Percentiles rank a stretch among this genome's conserved stretches.
Evolutionary conservation across 2,888 invertebrate species (phyloP).

Genomic region (Cepaea hortensis): DNA sequence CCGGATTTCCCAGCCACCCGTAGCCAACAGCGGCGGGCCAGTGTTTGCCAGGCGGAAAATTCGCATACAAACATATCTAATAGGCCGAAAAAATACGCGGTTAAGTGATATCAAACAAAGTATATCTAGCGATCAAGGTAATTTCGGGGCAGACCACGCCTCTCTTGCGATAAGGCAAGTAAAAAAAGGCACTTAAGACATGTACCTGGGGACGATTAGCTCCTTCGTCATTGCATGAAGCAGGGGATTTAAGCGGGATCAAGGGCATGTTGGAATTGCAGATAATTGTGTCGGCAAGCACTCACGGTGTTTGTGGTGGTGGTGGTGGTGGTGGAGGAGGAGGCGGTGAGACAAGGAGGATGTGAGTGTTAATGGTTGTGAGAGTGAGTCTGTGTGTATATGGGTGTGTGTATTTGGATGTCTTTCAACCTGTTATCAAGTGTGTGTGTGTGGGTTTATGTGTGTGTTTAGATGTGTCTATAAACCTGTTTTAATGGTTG

Average conservation of each 20-base stretch:
- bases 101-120: conserved; percentile 26
- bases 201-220: not conserved
- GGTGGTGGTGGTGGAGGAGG: not conserved
- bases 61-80: conserved; percentile 24
- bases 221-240: no score
- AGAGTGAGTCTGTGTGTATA: no score
- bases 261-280: not conserved
- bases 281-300: not conserved
- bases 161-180: not conserved
- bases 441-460: no score
- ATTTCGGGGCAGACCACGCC: conserved; percentile 10
- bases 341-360: no score
- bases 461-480: no score
- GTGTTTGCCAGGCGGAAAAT: conserved; percentile 24
- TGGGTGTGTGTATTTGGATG: no score
- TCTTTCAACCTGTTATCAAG: no score
- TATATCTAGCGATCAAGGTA: conserved; percentile 17
- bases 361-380: no score
- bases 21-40: not conserved
- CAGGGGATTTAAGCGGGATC: not conserved
- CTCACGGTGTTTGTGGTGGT: not conserved
- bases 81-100: conserved; percentile 7
- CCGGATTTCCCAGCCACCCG: not conserved
- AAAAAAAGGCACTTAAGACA: not conserved
- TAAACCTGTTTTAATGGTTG: no score